Evolutionary conservation across 2,797 vertebrate species (phyloP).

Genomic region (Lepus townsendii): DNA sequence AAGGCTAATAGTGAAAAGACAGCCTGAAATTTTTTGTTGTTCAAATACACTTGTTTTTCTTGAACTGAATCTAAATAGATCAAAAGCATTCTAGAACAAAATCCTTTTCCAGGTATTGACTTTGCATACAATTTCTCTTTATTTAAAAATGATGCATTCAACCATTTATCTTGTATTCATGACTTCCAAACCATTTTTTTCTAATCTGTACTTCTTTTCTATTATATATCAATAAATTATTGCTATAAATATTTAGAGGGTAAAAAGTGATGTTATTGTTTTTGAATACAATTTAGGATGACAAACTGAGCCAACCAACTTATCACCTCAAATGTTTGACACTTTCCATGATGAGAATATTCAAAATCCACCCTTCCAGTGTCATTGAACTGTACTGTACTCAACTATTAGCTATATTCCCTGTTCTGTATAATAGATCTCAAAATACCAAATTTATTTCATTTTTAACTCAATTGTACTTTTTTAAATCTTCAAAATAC

Average conservation of each 20-base stretch:
- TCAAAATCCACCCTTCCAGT: neutral
- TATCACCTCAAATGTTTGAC: neutral
- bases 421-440: neutral
- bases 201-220: neutral
- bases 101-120: neutral
- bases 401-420: neutral
- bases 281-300: neutral
- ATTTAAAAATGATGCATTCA: conserved; percentile 41
- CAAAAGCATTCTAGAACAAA: conserved; percentile 48
- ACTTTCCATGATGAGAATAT: neutral
- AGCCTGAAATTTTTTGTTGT: conserved; percentile 27
- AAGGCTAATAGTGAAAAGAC: conserved; percentile 50
- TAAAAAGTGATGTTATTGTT: neutral
- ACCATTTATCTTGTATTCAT: neutral
- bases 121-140: conserved; percentile 44
- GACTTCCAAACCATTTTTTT: neutral
- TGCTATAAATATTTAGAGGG: neutral
- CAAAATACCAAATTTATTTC: neutral
- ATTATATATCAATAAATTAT: neutral
- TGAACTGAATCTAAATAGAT: conserved; percentile 52
- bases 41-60: conserved; percentile 53
- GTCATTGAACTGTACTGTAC: neutral
- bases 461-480: neutral
- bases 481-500: conserved; percentile 1
- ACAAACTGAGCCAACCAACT: neutral